Conservation (phyloP, 2,888 invertebrate genomes). For the Ferdinandea cuprea region DNA sequence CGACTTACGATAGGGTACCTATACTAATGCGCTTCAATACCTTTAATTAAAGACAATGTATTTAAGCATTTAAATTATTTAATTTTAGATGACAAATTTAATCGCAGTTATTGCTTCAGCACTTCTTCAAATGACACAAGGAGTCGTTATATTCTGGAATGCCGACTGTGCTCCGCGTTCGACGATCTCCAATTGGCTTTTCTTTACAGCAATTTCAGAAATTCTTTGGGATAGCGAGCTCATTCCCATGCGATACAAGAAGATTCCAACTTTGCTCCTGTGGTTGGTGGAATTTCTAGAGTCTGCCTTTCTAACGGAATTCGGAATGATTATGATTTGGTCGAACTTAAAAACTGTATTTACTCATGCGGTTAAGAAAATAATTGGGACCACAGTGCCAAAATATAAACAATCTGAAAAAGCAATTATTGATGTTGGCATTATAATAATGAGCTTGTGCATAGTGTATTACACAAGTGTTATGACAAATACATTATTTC, state of each 20-base stretch:
- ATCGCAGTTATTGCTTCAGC: conserved; percentile 14
- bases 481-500: conserved; percentile 36
- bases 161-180: neutral
- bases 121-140: conserved; percentile 19
- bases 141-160: conserved; percentile 46
- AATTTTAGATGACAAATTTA: conserved; percentile 31
- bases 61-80: neutral
- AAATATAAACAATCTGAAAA: neutral
- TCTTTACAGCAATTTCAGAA: conserved; percentile 40
- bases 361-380: neutral
- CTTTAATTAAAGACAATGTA: no score
- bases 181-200: conserved; percentile 48
- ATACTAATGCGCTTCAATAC: no score
- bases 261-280: conserved; percentile 11
- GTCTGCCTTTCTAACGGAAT: conserved; percentile 37
- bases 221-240: conserved; percentile 45
- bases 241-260: conserved; percentile 36
- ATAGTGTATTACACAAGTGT: conserved; percentile 25
- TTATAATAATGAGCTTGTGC: neutral
- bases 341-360: conserved; percentile 47
- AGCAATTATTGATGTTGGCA: conserved; percentile 6
- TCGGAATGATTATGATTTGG: conserved; percentile 44
- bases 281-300: conserved; percentile 28
- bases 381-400: neutral
- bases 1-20: no score